Conservation (phyloP, 1,140 invertebrate species). For the Apis dorsata region DNA sequence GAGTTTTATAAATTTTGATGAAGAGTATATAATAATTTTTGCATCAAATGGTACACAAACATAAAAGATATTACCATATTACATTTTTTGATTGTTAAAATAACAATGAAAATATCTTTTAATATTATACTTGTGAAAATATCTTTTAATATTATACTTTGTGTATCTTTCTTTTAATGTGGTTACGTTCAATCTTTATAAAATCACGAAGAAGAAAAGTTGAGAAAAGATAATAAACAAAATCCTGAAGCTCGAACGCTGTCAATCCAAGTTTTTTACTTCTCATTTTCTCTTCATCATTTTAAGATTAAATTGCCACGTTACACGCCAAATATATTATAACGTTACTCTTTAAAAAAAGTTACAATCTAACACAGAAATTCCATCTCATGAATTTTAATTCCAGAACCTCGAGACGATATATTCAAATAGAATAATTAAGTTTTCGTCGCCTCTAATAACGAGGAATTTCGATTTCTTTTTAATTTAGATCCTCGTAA, state of each 20-base stretch:
- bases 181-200: background rate
- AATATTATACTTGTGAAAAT: background rate
- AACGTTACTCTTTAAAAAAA: background rate
- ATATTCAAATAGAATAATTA: conserved; percentile 8
- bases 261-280: background rate
- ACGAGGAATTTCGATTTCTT: background rate
- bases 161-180: background rate
- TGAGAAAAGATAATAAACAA: background rate
- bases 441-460: background rate
- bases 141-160: background rate
- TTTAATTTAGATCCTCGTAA: background rate
- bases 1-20: too few relatives aligned
- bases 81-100: too few relatives aligned
- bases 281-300: background rate
- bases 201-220: background rate
- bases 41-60: too few relatives aligned
- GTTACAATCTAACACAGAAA: background rate
- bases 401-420: background rate
- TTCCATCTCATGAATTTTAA: conserved; percentile 15
- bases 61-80: too few relatives aligned
- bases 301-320: background rate
- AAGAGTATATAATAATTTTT: too few relatives aligned
- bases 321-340: background rate
- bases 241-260: background rate
- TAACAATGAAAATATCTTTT: background rate